Evolutionary conservation across 2,113 vertebrate species (phyloP).

Genomic region (Melospiza melodia): DNA sequence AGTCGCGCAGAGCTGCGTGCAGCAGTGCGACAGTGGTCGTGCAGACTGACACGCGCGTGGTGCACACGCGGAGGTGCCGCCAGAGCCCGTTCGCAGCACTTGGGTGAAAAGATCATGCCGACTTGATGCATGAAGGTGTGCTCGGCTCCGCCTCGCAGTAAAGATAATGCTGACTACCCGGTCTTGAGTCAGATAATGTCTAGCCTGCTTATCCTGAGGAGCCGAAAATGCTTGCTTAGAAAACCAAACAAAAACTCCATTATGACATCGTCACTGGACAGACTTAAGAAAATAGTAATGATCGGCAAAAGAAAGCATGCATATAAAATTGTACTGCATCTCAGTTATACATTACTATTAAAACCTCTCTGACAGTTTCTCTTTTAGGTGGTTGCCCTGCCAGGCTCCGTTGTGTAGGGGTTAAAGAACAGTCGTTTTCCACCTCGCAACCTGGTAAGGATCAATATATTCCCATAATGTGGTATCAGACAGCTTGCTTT

Average conservation of each 20-base stretch:
- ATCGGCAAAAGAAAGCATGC: constrained; percentile 79
- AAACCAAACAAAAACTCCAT: constrained; percentile 71
- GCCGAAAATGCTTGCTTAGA: constrained; percentile 59
- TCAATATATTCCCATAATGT: constrained; percentile 85
- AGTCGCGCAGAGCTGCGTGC: neutral
- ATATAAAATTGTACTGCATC: constrained; percentile 78
- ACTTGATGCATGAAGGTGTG: constrained; percentile 36
- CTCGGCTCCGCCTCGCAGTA: constrained; percentile 36
- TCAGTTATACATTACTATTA: constrained; percentile 93
- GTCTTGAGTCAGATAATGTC: constrained; percentile 59
- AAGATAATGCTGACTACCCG: constrained; percentile 41
- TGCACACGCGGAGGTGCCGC: constrained; percentile 18
- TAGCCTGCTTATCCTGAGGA: constrained; percentile 55
- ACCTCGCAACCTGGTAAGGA: constrained; percentile 98
- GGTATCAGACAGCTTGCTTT: constrained; percentile 74
- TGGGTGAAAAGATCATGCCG: constrained; percentile 42
- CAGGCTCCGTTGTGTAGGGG: constrained; percentile 90
- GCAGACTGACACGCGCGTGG: constrained; percentile 7
- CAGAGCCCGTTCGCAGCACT: constrained; percentile 29
- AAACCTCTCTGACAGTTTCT: constrained; percentile 99
- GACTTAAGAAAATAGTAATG: constrained; percentile 76
- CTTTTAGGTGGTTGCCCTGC: constrained; percentile 98
- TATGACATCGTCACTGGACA: constrained; percentile 77
- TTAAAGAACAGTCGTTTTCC: constrained; percentile 91
- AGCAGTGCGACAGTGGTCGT: neutral